phyloP scores from a whole-genome alignment of 2,797 vertebrate species.

The Austrolebias charrua region DNA sequence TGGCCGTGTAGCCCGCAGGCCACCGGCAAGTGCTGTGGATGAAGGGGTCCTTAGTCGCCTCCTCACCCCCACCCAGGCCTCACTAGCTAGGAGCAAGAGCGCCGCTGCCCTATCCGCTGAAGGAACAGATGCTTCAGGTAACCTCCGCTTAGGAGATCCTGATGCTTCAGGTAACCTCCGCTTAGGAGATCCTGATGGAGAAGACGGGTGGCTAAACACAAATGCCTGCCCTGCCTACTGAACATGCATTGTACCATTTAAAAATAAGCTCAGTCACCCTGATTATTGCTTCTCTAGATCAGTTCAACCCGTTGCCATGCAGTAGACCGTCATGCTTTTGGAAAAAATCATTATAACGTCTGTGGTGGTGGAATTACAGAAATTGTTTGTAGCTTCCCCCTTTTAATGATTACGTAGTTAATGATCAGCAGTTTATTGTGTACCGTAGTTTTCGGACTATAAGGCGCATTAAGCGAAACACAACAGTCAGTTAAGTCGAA shows the following conservation, averaged over 20 bases:
- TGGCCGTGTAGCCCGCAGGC: slow-evolving; percentile 82
- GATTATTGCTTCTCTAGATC: slow-evolving; percentile 13
- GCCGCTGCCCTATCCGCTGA: slow-evolving; percentile 85
- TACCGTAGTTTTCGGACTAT: background rate
- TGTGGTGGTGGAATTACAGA: slow-evolving; percentile 19
- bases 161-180: slow-evolving; percentile 89
- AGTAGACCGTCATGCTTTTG: slow-evolving; percentile 22
- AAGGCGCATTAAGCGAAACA: no score
- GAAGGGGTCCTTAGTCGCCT: slow-evolving; percentile 89
- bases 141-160: no score
- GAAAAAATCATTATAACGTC: slow-evolving; percentile 5
- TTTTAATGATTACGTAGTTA: no score
- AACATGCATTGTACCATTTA: no score
- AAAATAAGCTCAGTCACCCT: background rate
- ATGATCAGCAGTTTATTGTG: slow-evolving; percentile 29
- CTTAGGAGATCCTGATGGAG: slow-evolving; percentile 57
- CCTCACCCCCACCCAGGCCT: slow-evolving; percentile 91
- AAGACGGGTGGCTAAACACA: slow-evolving; percentile 37
- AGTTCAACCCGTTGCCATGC: slow-evolving; percentile 14
- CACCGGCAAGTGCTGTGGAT: slow-evolving; percentile 82
- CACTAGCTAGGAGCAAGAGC: slow-evolving; percentile 95
- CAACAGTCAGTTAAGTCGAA: no score
- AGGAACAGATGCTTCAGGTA: slow-evolving; percentile 85
- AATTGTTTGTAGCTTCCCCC: background rate
- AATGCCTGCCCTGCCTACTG: slow-evolving; percentile 5